These are phyloP conservation scores for Argyresthia albistria DNA, from an alignment of 2,888 invertebrate genomes.

Conservation along the genomic window DNA sequence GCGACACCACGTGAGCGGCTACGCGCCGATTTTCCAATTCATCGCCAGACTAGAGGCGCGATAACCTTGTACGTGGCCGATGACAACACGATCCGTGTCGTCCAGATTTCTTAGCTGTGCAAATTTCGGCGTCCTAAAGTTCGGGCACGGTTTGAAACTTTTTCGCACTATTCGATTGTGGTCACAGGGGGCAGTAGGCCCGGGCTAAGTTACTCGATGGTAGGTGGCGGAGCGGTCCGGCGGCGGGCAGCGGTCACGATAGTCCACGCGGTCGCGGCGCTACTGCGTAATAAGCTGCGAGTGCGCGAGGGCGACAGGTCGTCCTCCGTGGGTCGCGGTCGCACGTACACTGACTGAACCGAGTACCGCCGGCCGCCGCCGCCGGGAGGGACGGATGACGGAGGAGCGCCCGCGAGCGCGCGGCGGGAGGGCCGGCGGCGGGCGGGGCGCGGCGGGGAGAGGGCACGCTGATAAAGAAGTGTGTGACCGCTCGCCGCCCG, in stretches of 20 bases:
- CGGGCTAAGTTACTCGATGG: neutral
- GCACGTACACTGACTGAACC: constrained; percentile 60
- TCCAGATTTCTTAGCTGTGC: constrained; percentile 37
- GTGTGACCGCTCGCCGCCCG: constrained; percentile 14
- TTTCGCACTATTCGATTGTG: constrained; percentile 55
- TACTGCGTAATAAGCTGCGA: constrained; percentile 66
- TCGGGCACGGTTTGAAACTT: constrained; percentile 49
- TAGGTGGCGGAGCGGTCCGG: constrained; percentile 1
- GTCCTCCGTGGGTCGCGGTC: constrained; percentile 46
- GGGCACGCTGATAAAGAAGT: constrained; percentile 49
- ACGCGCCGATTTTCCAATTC: constrained; percentile 73
- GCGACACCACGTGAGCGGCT: constrained; percentile 68
- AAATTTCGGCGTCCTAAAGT: constrained; percentile 39
- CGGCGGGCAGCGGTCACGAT: neutral
- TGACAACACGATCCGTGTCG: constrained; percentile 48
- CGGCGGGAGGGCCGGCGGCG: constrained; percentile 32
- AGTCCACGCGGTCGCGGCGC: constrained; percentile 61
- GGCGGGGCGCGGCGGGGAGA: constrained; percentile 31
- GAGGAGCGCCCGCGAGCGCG: constrained; percentile 56
- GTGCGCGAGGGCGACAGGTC: constrained; percentile 36
- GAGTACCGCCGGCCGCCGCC: constrained; percentile 42
- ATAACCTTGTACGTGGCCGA: constrained; percentile 70
- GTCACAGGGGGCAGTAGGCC: constrained; percentile 30
- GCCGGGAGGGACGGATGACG: constrained; percentile 34
- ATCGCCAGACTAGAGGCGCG: constrained; percentile 65